A percentile compares a stretch with the other conserved stretches of the same genome.
Evolutionary conservation across 2,113 vertebrate genomes (phyloP).

Genomic region (Montifringilla adamsi): DNA sequence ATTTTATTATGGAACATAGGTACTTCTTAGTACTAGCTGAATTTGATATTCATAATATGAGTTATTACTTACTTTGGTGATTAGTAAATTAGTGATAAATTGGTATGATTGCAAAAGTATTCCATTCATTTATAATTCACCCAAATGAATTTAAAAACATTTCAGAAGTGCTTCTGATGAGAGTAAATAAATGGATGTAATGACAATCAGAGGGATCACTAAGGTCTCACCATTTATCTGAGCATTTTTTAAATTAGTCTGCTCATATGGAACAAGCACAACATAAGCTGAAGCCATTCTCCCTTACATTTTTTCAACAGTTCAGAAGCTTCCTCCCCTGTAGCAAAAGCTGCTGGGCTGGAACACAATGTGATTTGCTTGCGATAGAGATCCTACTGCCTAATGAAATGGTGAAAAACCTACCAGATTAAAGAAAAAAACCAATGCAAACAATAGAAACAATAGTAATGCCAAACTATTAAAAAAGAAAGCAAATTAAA

Average conservation of each 20-base stretch:
- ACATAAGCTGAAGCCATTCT: neutral
- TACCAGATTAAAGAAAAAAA: neutral
- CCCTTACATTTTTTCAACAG: neutral
- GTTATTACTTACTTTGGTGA: constrained; percentile 29
- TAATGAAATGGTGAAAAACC: neutral
- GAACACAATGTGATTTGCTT: neutral
- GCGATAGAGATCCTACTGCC: neutral
- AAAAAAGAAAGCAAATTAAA: neutral
- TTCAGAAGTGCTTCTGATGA: constrained; percentile 35
- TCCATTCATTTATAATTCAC: constrained; percentile 27
- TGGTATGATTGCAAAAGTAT: neutral
- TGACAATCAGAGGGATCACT: neutral
- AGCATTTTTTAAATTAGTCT: neutral
- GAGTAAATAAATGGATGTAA: constrained; percentile 33
- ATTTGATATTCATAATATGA: constrained; percentile 4
- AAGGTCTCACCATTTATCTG: neutral
- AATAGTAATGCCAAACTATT: neutral
- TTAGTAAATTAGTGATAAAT: constrained; percentile 44
- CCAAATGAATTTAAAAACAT: constrained; percentile 47
- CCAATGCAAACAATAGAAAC: neutral
- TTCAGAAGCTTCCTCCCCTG: neutral
- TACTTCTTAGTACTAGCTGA: neutral
- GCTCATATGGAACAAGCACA: neutral
- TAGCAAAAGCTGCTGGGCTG: neutral
- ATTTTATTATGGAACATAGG: neutral